Percentiles rank a stretch among this genome's conserved stretches.
These are phyloP conservation scores for Halcyon leucocephala DNA, from an alignment of 2,797 vertebrate species.

Conservation along the genomic window DNA sequence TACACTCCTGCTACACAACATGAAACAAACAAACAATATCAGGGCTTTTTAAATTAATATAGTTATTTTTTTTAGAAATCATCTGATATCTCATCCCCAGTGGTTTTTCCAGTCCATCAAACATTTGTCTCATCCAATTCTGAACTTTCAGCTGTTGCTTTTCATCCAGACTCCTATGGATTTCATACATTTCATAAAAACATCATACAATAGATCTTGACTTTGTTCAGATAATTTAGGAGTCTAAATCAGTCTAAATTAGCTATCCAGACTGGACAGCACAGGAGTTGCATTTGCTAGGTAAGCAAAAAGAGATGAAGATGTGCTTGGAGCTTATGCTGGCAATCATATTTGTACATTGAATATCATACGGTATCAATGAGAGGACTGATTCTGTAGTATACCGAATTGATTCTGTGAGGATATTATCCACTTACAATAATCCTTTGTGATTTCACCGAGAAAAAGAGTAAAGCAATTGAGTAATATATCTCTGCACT, in stretches of 20 bases:
- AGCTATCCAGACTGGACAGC: background rate
- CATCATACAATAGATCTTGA: too few relatives aligned
- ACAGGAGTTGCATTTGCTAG: background rate
- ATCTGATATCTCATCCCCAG: background rate
- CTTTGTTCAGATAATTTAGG: too few relatives aligned
- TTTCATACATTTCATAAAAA: too few relatives aligned
- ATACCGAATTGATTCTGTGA: background rate
- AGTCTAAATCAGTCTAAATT: too few relatives aligned
- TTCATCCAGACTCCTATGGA: background rate
- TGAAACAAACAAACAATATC: background rate
- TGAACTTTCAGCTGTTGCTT: background rate
- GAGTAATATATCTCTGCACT: background rate
- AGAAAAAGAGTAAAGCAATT: background rate
- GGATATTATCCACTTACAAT: background rate
- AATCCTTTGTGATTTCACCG: background rate
- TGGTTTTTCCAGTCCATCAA: background rate
- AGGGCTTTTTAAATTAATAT: background rate
- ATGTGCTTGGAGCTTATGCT: background rate
- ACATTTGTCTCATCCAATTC: background rate
- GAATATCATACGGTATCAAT: background rate
- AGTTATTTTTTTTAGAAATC: background rate
- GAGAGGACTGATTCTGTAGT: background rate
- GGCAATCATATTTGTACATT: background rate
- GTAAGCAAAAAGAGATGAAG: background rate
- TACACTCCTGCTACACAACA: background rate